Base-by-base conservation (phyloP, 2,113 vertebrate species). In the Lepus americanus region DNA sequence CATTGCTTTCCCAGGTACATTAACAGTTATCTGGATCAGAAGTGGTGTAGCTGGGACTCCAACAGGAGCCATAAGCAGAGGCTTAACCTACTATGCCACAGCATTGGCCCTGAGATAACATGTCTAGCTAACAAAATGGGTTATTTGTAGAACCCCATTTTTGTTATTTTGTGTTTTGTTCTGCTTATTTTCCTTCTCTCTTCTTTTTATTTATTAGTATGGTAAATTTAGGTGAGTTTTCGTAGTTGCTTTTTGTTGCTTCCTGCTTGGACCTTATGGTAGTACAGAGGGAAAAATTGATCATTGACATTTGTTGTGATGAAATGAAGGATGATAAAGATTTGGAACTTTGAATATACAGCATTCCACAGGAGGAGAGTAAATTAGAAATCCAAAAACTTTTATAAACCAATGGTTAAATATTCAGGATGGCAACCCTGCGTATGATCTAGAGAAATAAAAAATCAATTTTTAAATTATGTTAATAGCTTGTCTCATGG, bases 221-320 rank as follows among this genome's bases (percentile, higher is more conserved):
- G 20, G 11, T 49, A 51, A 86, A 87, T 83, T 3, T 76, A 89
- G 17, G 14, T 55, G 83, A 72, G 14, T 25, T 95, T 95, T 94
- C 66, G 13, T 36, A 59, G 36, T 29, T 67, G 6, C n/a, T 64
- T 55, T 85, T 19, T 90, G 16, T 39, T 90, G 61, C 9, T 80
- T 94, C 90, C 70, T 73, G 19, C 27, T 29, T 72, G 78, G 22
- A 74, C 23, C 9, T 69, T 86, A 82, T 70, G 69, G 10, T 39
- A 83, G 23, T 8, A 36, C 69, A 55, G 22, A 2, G 55, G 78
- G 70, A 90, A 88, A 85, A 85, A 94, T 44, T 88, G n/a, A 44
- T 74, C n/a, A 36, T 70, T 80, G 63, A 90, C 13, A 73, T 89
- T 97, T 85, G 72, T 29, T 90, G 22, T 90, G 69, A 39, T 95